Evolutionary conservation across 53 echinoderm and acorn worm genomes (phyloP).

Genomic region (Mesocentrotus franciscanus): DNA sequence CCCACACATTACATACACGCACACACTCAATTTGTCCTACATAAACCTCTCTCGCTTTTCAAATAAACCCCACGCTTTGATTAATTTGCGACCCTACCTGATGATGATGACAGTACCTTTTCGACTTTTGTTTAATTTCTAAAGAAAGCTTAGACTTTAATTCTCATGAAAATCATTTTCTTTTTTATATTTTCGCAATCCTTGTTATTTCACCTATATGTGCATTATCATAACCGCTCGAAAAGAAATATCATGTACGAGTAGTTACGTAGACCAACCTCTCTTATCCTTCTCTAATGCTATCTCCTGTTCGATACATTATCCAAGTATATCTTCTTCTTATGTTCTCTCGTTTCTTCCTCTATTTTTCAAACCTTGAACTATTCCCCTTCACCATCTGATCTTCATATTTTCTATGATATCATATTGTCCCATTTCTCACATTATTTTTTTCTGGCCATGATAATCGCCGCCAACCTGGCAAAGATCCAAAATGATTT

Average conservation of each 20-base stretch:
- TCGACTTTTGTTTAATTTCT: background rate
- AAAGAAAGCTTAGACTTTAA: background rate
- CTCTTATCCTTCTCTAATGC: background rate
- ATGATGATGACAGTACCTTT: background rate
- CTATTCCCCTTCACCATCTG: background rate
- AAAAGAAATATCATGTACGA: no score
- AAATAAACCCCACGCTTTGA: background rate
- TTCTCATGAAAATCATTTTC: background rate
- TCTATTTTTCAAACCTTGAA: background rate
- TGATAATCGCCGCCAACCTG: background rate
- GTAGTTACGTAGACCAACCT: no score
- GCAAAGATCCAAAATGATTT: conserved; percentile 37
- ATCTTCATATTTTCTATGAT: background rate
- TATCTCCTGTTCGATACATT: background rate
- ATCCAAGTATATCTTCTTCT: no score
- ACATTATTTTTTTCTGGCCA: background rate
- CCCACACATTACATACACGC: conserved; percentile 21
- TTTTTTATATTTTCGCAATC: background rate
- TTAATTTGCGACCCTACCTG: background rate
- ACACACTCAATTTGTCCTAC: background rate
- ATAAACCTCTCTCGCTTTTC: background rate
- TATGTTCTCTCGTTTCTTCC: background rate
- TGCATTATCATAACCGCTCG: no score
- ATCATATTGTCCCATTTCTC: conserved; percentile 3
- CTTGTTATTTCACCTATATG: background rate